Evolutionary conservation across 1,140 invertebrate genomes (phyloP), one percentile per base, ranked within the genome.

Genomic region (Neuroterus valhalla): DNA sequence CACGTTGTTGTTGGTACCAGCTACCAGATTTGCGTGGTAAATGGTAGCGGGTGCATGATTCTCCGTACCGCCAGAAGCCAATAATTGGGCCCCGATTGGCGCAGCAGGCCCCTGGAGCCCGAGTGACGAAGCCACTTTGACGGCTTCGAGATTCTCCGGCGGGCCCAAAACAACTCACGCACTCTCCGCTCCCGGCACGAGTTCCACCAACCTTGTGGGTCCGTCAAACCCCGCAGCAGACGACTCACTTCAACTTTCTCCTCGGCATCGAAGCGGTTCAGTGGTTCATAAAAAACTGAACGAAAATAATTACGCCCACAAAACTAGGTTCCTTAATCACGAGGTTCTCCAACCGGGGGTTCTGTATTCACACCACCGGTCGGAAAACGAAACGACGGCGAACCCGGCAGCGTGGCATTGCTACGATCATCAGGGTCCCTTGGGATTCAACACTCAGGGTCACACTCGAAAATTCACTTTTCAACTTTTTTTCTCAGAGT

Each of bases 121-220:
- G 82, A 90, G 89, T 89, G 89, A 90, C 88, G 89, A 90, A 90
- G 89, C 89, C 89, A 90, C 89, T 90, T 90, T 90, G 89, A 86
- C 89, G 87, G 87, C 83, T 88, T 89, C 87, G 82, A 85, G 78
- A 79, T 86, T 85, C 86, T 82, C 81, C 83, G 85, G 77, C 85
- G 86, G 82, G 74, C 83, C 84, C 86, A 85, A 88, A 89, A 89
- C 83, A 72, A 78, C 79, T 81, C 83, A 71, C 78, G 55, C 77
- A 68, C 74, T 67, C 74, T 67, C 74, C 70, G 44, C 66, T 55
- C 69, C 74, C 78, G 71, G 62, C 74, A 78, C 72, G 70, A 74
- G 73, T 76, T 69, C 69, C 45, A 62, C 73, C 74, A 62, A 69
- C 26, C 11, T 71, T 66, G 70, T 66, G 70, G 69, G 45, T 43